Evolutionary conservation across 2,797 vertebrate species (phyloP).

Genomic region (Thaleichthys pacificus): DNA sequence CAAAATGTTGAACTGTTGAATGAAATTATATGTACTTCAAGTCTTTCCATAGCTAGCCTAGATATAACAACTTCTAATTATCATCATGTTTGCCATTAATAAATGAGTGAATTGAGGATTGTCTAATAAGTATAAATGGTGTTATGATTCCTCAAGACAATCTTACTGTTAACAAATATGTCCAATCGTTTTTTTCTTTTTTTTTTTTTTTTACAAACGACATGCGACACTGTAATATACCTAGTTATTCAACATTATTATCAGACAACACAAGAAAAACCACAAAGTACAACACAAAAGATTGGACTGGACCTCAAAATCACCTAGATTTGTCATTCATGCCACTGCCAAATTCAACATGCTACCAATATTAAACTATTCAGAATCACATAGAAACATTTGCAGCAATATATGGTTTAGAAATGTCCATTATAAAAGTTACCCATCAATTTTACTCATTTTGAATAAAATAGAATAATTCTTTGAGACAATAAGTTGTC

Average conservation of each 20-base stretch:
- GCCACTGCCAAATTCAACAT: slow-evolving; percentile 78
- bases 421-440: slow-evolving; percentile 57
- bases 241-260: slow-evolving; percentile 37
- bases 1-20: neutral
- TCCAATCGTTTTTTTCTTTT: neutral
- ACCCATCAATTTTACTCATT: neutral
- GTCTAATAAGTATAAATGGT: slow-evolving; percentile 36
- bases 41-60: neutral
- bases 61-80: too few relatives aligned
- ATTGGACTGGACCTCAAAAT: slow-evolving; percentile 46
- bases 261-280: slow-evolving; percentile 53
- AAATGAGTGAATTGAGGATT: slow-evolving; percentile 33
- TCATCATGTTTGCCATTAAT: neutral
- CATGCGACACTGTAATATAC: slow-evolving; percentile 4
- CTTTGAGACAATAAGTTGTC: neutral
- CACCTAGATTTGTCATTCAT: slow-evolving; percentile 58
- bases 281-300: neutral
- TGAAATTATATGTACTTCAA: neutral
- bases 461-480: neutral
- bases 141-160: neutral
- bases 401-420: slow-evolving; percentile 78
- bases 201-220: slow-evolving; percentile 6
- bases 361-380: slow-evolving; percentile 80
- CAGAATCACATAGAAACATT: slow-evolving; percentile 75
- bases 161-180: neutral